These are phyloP conservation scores for Theocolax elegans DNA, from an alignment of 1,140 invertebrate genomes.

Conservation along the genomic window DNA sequence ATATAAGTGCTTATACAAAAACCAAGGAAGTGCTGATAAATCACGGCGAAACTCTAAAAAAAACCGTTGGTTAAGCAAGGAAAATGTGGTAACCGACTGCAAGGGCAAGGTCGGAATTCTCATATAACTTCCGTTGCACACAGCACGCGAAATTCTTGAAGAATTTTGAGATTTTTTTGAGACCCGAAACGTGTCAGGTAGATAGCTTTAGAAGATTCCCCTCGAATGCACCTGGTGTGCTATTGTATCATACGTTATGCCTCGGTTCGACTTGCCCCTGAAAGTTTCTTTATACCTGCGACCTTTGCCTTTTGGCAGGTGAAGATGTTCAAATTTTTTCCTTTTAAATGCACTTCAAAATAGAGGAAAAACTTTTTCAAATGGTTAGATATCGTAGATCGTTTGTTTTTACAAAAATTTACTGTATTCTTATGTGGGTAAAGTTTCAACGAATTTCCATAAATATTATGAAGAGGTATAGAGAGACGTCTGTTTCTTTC, in stretches of 20 bases:
- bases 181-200: neutral
- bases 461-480: no score
- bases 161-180: slow-evolving; percentile 29
- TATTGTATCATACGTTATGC: slow-evolving; percentile 28
- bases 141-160: neutral
- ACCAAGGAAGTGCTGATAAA: neutral
- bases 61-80: neutral
- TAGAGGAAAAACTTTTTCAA: neutral
- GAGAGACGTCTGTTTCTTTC: no score
- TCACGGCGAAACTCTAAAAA: neutral
- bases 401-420: no score
- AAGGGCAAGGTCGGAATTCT: slow-evolving; percentile 32
- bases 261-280: neutral
- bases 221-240: slow-evolving; percentile 7
- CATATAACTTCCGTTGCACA: slow-evolving; percentile 12
- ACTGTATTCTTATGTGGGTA: no score
- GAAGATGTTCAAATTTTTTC: neutral
- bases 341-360: neutral
- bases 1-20: no score
- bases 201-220: neutral
- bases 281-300: neutral
- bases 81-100: neutral
- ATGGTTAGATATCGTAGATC: no score
- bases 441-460: no score
- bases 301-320: neutral